Conservation (phyloP, 2,888 invertebrate genomes). For the Anoplius nigerrimus region DNA sequence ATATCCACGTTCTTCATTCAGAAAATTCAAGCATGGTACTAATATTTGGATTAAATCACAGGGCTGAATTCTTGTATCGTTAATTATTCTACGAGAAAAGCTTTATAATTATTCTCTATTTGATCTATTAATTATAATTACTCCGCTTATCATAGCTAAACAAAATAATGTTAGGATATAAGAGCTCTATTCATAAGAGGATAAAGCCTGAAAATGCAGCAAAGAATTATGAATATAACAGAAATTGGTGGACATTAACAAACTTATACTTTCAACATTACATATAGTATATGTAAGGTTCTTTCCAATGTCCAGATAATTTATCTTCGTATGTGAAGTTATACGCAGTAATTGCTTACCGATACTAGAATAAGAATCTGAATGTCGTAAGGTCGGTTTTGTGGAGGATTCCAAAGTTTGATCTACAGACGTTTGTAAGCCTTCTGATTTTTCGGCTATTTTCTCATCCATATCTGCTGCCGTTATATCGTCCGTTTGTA, state of each 20-base stretch:
- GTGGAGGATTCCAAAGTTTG: slow-evolving; percentile 35
- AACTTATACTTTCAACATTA: no score
- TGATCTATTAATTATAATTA: slow-evolving; percentile 11
- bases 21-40: neutral
- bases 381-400: slow-evolving; percentile 63
- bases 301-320: no score
- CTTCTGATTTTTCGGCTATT: slow-evolving; percentile 30
- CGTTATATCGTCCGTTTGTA: slow-evolving; percentile 75
- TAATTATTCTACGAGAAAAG: no score
- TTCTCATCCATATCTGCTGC: slow-evolving; percentile 56
- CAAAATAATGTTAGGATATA: no score
- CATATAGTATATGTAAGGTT: no score
- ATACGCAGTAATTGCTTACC: slow-evolving; percentile 60
- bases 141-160: slow-evolving; percentile 1
- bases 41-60: slow-evolving; percentile 7
- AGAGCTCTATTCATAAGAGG: no score
- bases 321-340: neutral
- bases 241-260: no score
- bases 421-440: slow-evolving; percentile 27
- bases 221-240: neutral
- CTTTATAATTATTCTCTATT: slow-evolving; percentile 6
- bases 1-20: slow-evolving; percentile 3
- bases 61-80: slow-evolving; percentile 1
- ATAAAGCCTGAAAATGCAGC: no score
- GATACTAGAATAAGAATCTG: slow-evolving; percentile 74